Evolutionary conservation across 2,797 vertebrate genomes (phyloP).

Genomic region (Lindbergichthys nudifrons): DNA sequence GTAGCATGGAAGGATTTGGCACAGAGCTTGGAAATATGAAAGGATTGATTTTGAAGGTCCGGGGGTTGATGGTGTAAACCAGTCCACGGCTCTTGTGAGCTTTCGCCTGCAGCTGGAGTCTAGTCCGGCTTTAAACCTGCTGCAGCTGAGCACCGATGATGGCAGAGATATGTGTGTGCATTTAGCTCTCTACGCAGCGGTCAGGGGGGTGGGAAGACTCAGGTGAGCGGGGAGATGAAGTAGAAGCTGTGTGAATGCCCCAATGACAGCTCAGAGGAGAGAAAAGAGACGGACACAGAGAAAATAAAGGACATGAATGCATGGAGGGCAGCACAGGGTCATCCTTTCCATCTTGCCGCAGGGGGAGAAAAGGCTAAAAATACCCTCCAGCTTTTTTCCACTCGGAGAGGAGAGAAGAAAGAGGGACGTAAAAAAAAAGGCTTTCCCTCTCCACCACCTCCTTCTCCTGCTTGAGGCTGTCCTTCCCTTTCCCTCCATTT

Average conservation of each 20-base stretch:
- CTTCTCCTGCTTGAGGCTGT: constrained; percentile 61
- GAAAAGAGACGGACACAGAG: constrained; percentile 41
- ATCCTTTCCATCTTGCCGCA: constrained; percentile 71
- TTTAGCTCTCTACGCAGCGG: constrained; percentile 51
- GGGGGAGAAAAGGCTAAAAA: constrained; percentile 78
- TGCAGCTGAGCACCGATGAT: constrained; percentile 34
- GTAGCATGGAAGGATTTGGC: constrained; percentile 21
- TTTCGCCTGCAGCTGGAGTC: constrained; percentile 32
- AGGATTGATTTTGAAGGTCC: constrained; percentile 28
- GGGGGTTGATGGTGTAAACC: constrained; percentile 24
- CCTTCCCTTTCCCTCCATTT: constrained; percentile 14
- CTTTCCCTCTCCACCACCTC: constrained; percentile 29
- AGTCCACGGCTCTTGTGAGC: constrained; percentile 35
- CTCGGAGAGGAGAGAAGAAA: constrained; percentile 37
- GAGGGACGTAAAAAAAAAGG: too few relatives aligned
- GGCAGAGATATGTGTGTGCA: constrained; percentile 21
- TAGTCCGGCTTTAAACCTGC: constrained; percentile 32
- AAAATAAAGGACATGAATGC: constrained; percentile 68
- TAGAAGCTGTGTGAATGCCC: constrained; percentile 50
- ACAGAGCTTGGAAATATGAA: constrained; percentile 33
- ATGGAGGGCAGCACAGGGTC: constrained; percentile 73
- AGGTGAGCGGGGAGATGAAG: constrained; percentile 63
- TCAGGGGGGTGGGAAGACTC: constrained; percentile 61
- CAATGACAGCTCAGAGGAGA: constrained; percentile 35
- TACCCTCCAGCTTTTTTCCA: constrained; percentile 74